A percentile compares a stretch with the other conserved stretches of the same genome.
Evolutionary conservation across 2,797 vertebrate genomes (phyloP).

Genomic region (Centroberyx gerrardi): DNA sequence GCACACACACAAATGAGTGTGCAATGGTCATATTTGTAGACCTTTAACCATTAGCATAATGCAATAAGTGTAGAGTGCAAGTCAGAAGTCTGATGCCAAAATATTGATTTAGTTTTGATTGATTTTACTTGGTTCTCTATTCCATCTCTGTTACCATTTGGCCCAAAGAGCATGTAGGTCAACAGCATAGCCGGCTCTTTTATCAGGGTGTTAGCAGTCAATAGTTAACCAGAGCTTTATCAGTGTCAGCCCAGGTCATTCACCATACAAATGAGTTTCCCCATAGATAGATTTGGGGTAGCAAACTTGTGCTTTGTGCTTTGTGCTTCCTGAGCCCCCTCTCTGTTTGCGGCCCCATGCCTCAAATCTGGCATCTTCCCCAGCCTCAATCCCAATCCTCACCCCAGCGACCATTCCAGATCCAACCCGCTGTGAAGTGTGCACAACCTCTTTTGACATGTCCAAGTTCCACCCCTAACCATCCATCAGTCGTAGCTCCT

Average conservation of each 20-base stretch:
- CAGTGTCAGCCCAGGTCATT: slow-evolving; percentile 38
- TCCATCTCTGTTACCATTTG: neutral
- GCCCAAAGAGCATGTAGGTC: slow-evolving; percentile 16
- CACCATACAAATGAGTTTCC: slow-evolving; percentile 22
- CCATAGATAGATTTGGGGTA: neutral
- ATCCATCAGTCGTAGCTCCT: neutral
- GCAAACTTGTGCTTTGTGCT: neutral
- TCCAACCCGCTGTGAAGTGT: slow-evolving; percentile 6
- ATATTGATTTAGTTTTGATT: neutral
- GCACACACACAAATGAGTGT: neutral
- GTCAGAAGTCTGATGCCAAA: neutral
- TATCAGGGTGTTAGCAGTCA: slow-evolving; percentile 59
- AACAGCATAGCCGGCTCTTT: neutral
- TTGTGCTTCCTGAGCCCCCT: neutral
- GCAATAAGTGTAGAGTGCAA: neutral
- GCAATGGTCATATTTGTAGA: neutral
- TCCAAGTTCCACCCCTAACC: neutral
- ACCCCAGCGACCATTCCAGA: slow-evolving; percentile 5
- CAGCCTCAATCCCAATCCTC: slow-evolving; percentile 16
- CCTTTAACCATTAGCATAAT: neutral
- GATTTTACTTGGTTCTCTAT: neutral
- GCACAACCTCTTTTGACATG: neutral
- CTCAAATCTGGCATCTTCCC: slow-evolving; percentile 39
- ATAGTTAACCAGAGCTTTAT: slow-evolving; percentile 74
- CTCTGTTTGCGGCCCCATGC: slow-evolving; percentile 1